Conservation (phyloP, 53 echinoderm and acorn worm species). For the Stichopus horrens region DNA sequence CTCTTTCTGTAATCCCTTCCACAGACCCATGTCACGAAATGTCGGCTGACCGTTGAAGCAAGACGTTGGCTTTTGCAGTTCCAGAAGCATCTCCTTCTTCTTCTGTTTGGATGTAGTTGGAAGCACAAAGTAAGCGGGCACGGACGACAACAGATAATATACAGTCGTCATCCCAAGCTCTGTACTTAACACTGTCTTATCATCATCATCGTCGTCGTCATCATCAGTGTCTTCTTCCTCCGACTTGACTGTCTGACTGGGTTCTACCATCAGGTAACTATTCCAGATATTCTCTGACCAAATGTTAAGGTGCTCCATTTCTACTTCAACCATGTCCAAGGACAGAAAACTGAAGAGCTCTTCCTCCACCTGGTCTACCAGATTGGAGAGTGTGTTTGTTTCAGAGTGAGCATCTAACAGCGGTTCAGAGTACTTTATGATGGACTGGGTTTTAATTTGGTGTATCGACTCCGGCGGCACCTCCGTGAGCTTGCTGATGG, state of each 20-base stretch:
- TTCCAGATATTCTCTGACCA: conserved; percentile 96
- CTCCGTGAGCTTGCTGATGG: conserved; percentile 60
- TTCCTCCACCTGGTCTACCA: conserved; percentile 77
- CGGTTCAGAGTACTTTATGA: conserved; percentile 81
- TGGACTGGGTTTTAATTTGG: conserved; percentile 58
- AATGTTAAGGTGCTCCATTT: conserved; percentile 68
- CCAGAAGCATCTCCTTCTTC: conserved; percentile 80
- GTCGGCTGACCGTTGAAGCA: conserved; percentile 96
- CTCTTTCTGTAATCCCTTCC: conserved; percentile 61
- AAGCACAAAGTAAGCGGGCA: conserved; percentile 76
- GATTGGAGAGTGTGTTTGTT: conserved; percentile 58
- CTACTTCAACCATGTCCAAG: conserved; percentile 62
- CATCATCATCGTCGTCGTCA: conserved; percentile 29
- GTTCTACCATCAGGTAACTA: conserved; percentile 65
- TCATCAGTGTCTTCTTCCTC: conserved; percentile 5
- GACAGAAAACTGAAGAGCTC: conserved; percentile 74
- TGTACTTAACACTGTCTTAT: conserved; percentile 50
- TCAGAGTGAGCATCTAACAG: conserved; percentile 65
- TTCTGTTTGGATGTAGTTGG: conserved; percentile 63
- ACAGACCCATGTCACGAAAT: conserved; percentile 66
- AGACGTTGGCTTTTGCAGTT: conserved; percentile 81
- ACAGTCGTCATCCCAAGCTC: conserved; percentile 74
- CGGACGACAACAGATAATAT: conserved; percentile 85
- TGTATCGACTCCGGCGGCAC: conserved; percentile 73
- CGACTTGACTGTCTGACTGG: neutral